Conservation (phyloP, 2,113 vertebrate species). For the Spermophilus dauricus region DNA sequence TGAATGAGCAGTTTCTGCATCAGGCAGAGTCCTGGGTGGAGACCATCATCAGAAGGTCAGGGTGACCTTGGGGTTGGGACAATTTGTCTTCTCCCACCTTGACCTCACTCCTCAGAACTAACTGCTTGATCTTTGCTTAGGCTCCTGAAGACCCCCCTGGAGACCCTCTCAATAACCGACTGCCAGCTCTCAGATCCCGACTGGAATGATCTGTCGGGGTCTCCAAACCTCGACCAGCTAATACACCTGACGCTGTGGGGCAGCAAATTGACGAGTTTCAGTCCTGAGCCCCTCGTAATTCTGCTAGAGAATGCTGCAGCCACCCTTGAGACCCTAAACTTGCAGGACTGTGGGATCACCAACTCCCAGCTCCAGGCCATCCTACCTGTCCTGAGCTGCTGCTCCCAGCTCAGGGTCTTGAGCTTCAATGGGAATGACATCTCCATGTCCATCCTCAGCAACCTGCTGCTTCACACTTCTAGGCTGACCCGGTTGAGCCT, state of each 20-base stretch:
- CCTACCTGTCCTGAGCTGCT: background rate
- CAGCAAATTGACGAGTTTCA: accelerated
- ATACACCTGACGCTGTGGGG: background rate
- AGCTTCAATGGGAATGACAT: too few species aligned
- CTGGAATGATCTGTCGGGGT: background rate
- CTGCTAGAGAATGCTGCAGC: background rate
- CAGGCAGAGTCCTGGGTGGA: too few species aligned
- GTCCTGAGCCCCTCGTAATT: background rate
- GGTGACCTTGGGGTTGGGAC: too few species aligned
- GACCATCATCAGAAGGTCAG: too few species aligned
- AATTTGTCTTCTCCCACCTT: too few species aligned
- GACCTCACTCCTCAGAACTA: too few species aligned
- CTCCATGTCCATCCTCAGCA: background rate
- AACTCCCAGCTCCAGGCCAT: too few species aligned
- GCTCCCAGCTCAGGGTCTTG: background rate
- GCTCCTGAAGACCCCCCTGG: background rate
- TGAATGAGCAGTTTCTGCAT: accelerated
- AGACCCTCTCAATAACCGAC: background rate
- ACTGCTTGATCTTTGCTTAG: too few species aligned
- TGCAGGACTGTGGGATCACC: background rate
- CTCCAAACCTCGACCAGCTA: background rate
- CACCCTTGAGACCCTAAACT: background rate
- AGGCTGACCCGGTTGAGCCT: accelerated
- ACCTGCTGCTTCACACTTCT: accelerated
- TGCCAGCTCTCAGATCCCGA: background rate